Conservation (phyloP, 1,140 invertebrate species). For the Drosophila sp. region DNA sequence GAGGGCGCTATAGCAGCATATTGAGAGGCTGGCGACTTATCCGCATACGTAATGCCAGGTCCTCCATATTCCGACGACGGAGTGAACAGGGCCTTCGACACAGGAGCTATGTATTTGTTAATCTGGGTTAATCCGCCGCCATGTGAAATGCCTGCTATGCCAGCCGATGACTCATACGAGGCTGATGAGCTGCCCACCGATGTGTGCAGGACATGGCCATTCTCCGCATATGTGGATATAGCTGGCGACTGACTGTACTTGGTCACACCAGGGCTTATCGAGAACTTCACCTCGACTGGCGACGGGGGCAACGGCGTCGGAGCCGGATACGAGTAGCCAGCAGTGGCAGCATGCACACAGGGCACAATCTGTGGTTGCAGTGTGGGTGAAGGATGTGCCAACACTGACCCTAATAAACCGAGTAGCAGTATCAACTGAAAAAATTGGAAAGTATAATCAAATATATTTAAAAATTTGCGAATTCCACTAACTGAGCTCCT, state of each 20-base stretch:
- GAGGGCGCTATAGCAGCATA: conserved; percentile 74
- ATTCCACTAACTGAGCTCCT: too few species aligned
- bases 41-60: conserved; percentile 71
- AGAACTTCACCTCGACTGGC: conserved; percentile 70
- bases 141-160: conserved; percentile 56
- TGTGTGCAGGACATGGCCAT: conserved; percentile 62
- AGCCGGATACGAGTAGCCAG: conserved; percentile 5
- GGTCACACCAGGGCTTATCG: conserved; percentile 65
- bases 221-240: conserved; percentile 70
- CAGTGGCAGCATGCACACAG: conserved; percentile 62
- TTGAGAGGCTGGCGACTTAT: conserved; percentile 77
- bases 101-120: conserved; percentile 63
- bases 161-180: conserved; percentile 62
- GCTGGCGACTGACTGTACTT: conserved; percentile 66
- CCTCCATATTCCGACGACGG: conserved; percentile 64
- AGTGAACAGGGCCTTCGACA: conserved; percentile 56
- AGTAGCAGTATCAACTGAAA: conserved; percentile 40
- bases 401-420: conserved; percentile 52
- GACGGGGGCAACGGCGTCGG: conserved; percentile 34
- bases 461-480: too few species aligned
- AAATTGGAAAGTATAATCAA: too few species aligned
- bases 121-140: conserved; percentile 56
- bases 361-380: conserved; percentile 52
- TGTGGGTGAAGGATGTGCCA: conserved; percentile 61
- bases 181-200: conserved; percentile 54